Conservation (phyloP, 1,140 invertebrate species). For the Ephestia elutella region DNA sequence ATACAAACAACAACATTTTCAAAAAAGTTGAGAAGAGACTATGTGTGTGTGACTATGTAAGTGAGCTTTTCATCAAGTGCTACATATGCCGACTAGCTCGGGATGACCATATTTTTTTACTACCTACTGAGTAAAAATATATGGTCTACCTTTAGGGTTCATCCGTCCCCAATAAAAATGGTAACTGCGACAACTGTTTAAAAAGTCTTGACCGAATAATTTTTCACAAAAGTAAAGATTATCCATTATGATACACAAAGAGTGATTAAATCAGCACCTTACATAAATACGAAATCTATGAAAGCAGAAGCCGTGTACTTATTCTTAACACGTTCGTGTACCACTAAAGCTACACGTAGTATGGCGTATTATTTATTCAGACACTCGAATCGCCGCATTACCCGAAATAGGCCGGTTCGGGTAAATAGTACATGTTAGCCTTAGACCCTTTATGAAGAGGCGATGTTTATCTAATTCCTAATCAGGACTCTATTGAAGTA, state of each 20-base stretch:
- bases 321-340: constrained; percentile 24
- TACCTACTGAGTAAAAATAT: too few relatives aligned
- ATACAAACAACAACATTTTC: too few relatives aligned
- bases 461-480: background rate
- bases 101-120: too few relatives aligned
- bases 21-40: too few relatives aligned
- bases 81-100: too few relatives aligned
- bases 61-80: too few relatives aligned
- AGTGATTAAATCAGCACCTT: background rate
- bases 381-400: constrained; percentile 23
- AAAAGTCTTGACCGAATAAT: too few relatives aligned
- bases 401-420: constrained; percentile 7
- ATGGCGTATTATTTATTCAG: constrained; percentile 40
- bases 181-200: too few relatives aligned
- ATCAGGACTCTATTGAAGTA: background rate
- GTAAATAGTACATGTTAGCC: background rate
- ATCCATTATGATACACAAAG: background rate
- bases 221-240: too few relatives aligned
- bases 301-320: background rate
- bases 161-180: too few relatives aligned
- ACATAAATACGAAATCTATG: background rate
- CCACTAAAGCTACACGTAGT: constrained; percentile 34
- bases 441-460: constrained; percentile 7
- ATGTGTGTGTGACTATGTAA: too few relatives aligned
- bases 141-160: too few relatives aligned